Conservation (phyloP, 2,888 invertebrate species). For the Podotricha telesiphe region DNA sequence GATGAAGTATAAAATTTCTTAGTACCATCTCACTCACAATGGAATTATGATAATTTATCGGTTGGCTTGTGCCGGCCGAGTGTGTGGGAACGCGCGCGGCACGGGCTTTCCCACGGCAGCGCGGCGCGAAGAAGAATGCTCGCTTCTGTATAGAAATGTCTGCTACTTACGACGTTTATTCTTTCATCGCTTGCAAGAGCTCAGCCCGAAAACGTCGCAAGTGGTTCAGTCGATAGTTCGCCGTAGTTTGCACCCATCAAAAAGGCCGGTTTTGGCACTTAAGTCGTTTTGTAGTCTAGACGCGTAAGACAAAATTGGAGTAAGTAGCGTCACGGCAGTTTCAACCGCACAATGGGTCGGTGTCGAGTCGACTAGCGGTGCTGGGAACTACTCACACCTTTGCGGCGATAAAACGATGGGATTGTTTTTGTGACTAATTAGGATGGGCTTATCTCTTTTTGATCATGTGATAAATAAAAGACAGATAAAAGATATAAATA, state of each 20-base stretch:
- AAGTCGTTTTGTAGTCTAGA: slow-evolving; percentile 64
- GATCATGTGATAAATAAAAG: slow-evolving; percentile 40
- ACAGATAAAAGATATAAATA: neutral
- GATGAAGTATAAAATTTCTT: slow-evolving; percentile 84
- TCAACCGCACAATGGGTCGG: slow-evolving; percentile 80
- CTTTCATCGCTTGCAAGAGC: slow-evolving; percentile 40
- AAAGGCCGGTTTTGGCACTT: slow-evolving; percentile 59
- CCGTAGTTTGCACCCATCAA: slow-evolving; percentile 53
- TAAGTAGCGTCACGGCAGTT: slow-evolving; percentile 83
- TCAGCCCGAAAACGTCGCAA: slow-evolving; percentile 60
- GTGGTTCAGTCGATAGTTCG: slow-evolving; percentile 50
- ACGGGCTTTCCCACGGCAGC: slow-evolving; percentile 82
- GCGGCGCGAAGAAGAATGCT: slow-evolving; percentile 63
- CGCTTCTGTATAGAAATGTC: slow-evolving; percentile 49
- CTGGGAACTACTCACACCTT: slow-evolving; percentile 78
- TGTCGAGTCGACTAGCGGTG: slow-evolving; percentile 79
- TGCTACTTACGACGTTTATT: slow-evolving; percentile 66
- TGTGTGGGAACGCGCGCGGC: slow-evolving; percentile 84
- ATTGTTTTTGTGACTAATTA: slow-evolving; percentile 79
- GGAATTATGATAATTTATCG: slow-evolving; percentile 85
- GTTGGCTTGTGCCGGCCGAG: slow-evolving; percentile 83
- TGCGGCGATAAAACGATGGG: slow-evolving; percentile 74
- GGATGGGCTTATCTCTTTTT: slow-evolving; percentile 58
- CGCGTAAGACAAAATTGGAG: slow-evolving; percentile 78
- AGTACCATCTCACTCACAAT: slow-evolving; percentile 84